Base-by-base conservation (phyloP, 2,888 invertebrate species). In the Nezara viridula region DNA sequence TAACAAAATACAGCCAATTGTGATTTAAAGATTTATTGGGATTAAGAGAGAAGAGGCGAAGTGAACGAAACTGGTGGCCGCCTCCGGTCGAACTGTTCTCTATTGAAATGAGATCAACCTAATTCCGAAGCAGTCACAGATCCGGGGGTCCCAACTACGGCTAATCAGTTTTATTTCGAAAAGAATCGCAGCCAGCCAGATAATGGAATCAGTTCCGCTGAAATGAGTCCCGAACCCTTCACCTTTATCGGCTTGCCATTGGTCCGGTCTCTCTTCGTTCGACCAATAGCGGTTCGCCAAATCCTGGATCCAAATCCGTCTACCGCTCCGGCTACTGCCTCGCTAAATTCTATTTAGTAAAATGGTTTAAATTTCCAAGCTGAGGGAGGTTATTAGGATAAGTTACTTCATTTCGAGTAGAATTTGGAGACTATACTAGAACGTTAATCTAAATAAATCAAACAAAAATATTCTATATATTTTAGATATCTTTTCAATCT, bases 91-190 rank as follows among this genome's bases (percentile, higher is more conserved):
- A 16, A 27, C 60, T 27, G 60, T 0, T 27, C 27, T 27, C 27
- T 27, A 60, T 60, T 60, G 27, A 60, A 60, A 60, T 60, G 60
- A 60, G 27, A 60, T 60, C 60, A 60, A 60, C 27, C 60, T 27
- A 60, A 60, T 60, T 60, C 60, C 60, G 16, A 27, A 60, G 60
- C 60, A 60, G 60, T 60, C 60, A 60, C 14, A 60, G 60, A 60
- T 60, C 60, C 60, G 14, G 4, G 27, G 60, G 60, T n/a, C 12
- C 55, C n/a, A 55, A 12, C 60, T 27, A 60, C 27, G 5, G 66
- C 66, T 73, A 73, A 73, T 73, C 66, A 73, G 66, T 73, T 73
- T 73, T 73, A 73, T 73, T 73, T 73, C 32, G 27, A 37, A 73
- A 73, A 73, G 66, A 73, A 73, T 73, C 19, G 19, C 32, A 73